Conservation (phyloP, 2,113 vertebrate species). For the Acanthochromis polyacanthus region DNA sequence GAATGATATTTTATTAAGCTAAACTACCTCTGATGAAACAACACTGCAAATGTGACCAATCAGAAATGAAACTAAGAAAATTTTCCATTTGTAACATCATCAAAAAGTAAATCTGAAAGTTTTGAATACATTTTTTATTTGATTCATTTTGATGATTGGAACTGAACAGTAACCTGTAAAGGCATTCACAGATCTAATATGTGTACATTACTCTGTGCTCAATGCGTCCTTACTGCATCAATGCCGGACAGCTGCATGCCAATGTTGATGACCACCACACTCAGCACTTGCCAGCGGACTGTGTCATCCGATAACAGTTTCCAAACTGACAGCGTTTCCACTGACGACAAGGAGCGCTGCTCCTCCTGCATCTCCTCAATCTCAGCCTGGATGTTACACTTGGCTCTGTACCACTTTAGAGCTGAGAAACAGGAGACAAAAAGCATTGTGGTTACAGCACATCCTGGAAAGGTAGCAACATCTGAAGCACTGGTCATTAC, state of each 20-base stretch:
- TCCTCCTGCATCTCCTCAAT: constrained; percentile 93
- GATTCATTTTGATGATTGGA: too few relatives aligned
- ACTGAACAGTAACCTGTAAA: too few relatives aligned
- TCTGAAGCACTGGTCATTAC: too few relatives aligned
- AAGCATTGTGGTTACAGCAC: neutral
- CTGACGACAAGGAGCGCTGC: constrained; percentile 85
- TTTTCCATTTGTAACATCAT: too few relatives aligned
- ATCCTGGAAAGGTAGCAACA: neutral
- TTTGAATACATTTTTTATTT: too few relatives aligned
- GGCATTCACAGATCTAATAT: too few relatives aligned
- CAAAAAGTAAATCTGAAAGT: too few relatives aligned
- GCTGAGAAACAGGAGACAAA: constrained; percentile 73
- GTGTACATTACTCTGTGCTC: too few relatives aligned
- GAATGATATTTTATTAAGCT: too few relatives aligned
- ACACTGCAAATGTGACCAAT: too few relatives aligned
- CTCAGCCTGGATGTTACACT: constrained; percentile 86
- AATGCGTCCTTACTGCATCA: constrained; percentile 87
- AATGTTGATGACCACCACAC: constrained; percentile 89
- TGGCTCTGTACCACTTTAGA: constrained; percentile 86
- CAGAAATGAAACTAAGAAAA: too few relatives aligned
- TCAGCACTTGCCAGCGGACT: constrained; percentile 89
- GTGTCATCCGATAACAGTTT: constrained; percentile 84
- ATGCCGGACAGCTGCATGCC: constrained; percentile 95
- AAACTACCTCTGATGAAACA: too few relatives aligned
- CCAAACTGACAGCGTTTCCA: constrained; percentile 85